phyloP scores from a whole-genome alignment of 2,888 invertebrate genomes.

The Leptinotarsa rubiginosa region DNA sequence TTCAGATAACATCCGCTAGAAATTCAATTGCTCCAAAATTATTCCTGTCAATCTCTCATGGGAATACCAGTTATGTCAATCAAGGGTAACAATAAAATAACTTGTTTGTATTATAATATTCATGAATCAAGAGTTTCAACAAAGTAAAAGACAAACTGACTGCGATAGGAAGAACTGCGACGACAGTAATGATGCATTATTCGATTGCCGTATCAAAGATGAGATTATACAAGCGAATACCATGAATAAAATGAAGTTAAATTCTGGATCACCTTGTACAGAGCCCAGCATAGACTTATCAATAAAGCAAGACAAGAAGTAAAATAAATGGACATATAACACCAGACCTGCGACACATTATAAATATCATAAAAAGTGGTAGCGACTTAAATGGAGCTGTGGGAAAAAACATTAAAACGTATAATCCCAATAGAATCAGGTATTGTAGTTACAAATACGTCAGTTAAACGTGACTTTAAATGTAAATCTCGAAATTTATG shows the following conservation, averaged over 20 bases:
- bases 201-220: conserved; percentile 1
- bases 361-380: conserved; percentile 33
- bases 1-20: too few species aligned
- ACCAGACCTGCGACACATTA: conserved; percentile 26
- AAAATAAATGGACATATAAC: conserved; percentile 21
- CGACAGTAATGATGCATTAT: conserved; percentile 3
- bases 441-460: conserved; percentile 43
- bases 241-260: conserved; percentile 10
- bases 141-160: neutral
- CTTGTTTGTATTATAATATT: neutral
- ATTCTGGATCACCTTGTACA: conserved; percentile 15
- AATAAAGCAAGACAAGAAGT: conserved; percentile 21
- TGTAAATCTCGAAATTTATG: conserved; percentile 42
- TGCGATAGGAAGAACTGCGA: neutral
- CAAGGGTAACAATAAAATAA: neutral
- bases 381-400: conserved; percentile 32
- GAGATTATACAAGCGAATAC: neutral
- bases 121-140: neutral
- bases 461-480: conserved; percentile 38
- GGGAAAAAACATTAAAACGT: conserved; percentile 38
- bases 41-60: neutral
- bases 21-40: neutral
- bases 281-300: conserved; percentile 14
- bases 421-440: conserved; percentile 41
- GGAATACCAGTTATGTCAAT: neutral